Percentiles rank a stretch among this genome's conserved stretches.
Evolutionary conservation across 1,140 invertebrate genomes (phyloP).

Genomic region (Ceratina australensis): DNA sequence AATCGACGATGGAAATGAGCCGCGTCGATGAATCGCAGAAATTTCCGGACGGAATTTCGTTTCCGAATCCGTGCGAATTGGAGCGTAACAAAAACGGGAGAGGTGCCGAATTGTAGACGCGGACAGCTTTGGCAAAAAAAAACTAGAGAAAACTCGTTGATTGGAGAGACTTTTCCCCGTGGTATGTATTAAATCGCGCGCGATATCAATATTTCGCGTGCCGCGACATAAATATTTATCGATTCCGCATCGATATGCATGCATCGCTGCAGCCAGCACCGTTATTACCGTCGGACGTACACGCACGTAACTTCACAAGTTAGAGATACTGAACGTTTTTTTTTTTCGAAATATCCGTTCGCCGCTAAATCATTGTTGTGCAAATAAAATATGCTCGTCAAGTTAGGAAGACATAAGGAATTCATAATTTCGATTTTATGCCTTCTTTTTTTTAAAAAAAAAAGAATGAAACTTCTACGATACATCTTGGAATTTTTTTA

Average conservation of each 20-base stretch:
- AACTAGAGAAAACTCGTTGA: conserved; percentile 10
- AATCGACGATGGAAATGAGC: conserved; percentile 16
- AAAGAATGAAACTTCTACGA: too few species aligned
- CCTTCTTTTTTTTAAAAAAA: too few species aligned
- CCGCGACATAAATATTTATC: conserved; percentile 35
- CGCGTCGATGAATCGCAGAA: neutral
- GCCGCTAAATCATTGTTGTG: too few species aligned
- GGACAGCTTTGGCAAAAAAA: neutral
- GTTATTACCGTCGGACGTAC: neutral
- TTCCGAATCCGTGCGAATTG: neutral
- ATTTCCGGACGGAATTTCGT: neutral
- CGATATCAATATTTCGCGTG: conserved; percentile 24
- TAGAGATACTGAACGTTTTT: neutral
- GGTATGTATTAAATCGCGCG: neutral
- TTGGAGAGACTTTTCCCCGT: neutral
- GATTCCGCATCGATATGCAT: conserved; percentile 17
- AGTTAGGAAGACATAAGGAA: too few species aligned
- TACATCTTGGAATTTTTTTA: too few species aligned
- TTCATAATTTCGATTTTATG: too few species aligned
- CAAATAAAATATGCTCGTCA: too few species aligned
- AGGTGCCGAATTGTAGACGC: conserved; percentile 1
- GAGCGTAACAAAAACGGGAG: neutral
- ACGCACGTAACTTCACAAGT: neutral
- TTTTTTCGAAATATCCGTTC: neutral
- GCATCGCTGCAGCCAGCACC: too few species aligned